Evolutionary conservation across 2,113 vertebrate species (phyloP), one percentile per base, ranked within the genome.

Genomic region (Lasiurus borealis): DNA sequence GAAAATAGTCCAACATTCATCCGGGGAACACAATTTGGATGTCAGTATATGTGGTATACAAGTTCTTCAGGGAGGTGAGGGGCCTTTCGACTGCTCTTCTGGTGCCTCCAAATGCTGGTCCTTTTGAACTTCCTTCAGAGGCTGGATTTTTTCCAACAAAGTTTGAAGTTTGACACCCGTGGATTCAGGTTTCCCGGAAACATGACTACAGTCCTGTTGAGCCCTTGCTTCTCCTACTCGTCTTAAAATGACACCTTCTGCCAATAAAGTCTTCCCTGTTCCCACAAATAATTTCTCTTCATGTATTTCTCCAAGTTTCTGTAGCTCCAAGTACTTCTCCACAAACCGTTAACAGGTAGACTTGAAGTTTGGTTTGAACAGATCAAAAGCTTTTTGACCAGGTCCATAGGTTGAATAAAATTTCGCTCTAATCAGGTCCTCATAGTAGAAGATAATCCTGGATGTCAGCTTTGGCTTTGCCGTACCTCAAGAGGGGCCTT

Each of bases 271-370:
- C 95, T 99, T 99, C 31, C 97, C 99, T 0, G 99, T 98, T 95
- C 99, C 99, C 88, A 99, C 98, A 97, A 99, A 99, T 84, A 99
- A 86, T 5, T 97, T 97, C 0, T 98, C 98, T 15, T 98, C 98
- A 5, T 98, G 98, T n/a, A 98, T 89, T 21, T 98, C 98, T 23
- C 98, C 98, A 5, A 93, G 95, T 73, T 97, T 98, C 96, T 99
- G 97, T 64, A 99, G 97, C 48, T 99, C 99, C 0, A 71, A 90
- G 96, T 98, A 99, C 91, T 99, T 99, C 86, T 99, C 98, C 2
- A 99, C 98, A 98, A 99, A 99, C 97, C 98, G 99, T 93, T 99
- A 99, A 97, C 99, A 99, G 0, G 97, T 95, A 5, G 99, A 99
- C 62, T 98, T 98, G 97, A 98, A 99, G 94, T 98, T 98, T 3